Percentiles rank a stretch among this genome's conserved stretches.
Evolutionary conservation across 2,797 vertebrate species (phyloP).

Genomic region (Acanthis flammea): DNA sequence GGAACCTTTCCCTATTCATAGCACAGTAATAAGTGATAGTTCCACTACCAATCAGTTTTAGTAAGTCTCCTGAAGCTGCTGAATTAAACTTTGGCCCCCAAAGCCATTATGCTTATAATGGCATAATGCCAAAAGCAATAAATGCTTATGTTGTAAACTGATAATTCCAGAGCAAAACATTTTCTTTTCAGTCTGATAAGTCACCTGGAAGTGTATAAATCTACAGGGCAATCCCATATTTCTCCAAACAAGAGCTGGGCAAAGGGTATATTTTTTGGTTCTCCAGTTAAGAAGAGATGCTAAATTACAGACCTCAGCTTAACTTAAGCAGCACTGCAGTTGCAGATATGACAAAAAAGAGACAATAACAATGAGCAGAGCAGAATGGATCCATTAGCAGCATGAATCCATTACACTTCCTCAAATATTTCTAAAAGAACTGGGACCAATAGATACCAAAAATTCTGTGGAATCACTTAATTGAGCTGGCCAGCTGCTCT

Average conservation of each 20-base stretch:
- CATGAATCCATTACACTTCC: not conserved
- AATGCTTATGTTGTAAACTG: not conserved
- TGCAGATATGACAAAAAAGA: not conserved
- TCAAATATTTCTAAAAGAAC: not conserved
- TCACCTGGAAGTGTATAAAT: not conserved
- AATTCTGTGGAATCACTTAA: not conserved
- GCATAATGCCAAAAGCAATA: not conserved
- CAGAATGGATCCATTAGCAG: not conserved
- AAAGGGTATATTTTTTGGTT: not conserved
- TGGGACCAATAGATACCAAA: not conserved
- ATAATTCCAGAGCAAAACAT: not conserved
- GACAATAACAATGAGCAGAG: not conserved
- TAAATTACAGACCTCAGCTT: not conserved
- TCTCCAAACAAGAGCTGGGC: not conserved
- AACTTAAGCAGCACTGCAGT: not conserved
- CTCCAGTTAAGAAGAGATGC: not conserved
- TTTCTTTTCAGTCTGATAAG: not conserved
- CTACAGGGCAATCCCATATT: not conserved
- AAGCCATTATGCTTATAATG: not conserved
- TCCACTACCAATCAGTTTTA: not conserved
- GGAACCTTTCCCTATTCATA: not conserved
- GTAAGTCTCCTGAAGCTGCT: not conserved
- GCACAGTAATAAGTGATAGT: not conserved
- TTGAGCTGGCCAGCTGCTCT: not conserved
- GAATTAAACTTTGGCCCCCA: not conserved